A percentile compares a stretch with the other conserved stretches of the same genome.
These are phyloP conservation scores for Ornithoptera priamus DNA, from an alignment of 2,888 invertebrate species.

Conservation along the genomic window DNA sequence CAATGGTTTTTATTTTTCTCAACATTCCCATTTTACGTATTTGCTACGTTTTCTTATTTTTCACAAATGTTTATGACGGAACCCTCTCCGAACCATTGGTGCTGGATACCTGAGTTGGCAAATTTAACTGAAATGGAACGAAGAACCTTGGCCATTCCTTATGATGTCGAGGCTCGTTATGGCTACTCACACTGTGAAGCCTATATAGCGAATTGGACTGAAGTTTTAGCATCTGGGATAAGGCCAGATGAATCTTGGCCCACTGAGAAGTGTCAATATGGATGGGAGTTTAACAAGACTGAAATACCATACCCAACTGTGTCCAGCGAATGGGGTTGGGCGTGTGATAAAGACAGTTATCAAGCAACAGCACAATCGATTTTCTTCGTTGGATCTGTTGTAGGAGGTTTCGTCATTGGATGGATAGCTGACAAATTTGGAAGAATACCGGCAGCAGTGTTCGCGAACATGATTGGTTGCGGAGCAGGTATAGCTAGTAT, in stretches of 20 bases:
- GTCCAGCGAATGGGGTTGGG: constrained; percentile 60
- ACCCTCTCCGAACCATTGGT: constrained; percentile 60
- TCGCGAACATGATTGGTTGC: constrained; percentile 55
- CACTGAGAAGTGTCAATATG: constrained; percentile 47
- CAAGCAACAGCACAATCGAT: constrained; percentile 61
- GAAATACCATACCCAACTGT: constrained; percentile 65
- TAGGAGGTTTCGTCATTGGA: constrained; percentile 57
- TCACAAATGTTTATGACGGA: constrained; percentile 60
- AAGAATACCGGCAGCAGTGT: constrained; percentile 53
- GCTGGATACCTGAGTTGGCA: constrained; percentile 56
- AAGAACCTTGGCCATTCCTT: constrained; percentile 51
- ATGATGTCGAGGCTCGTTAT: constrained; percentile 42
- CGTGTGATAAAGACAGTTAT: constrained; percentile 57
- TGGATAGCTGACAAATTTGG: constrained; percentile 61
- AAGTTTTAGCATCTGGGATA: constrained; percentile 43
- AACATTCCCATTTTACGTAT: constrained; percentile 56
- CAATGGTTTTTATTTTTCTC: constrained; percentile 52
- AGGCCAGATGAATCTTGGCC: constrained; percentile 46
- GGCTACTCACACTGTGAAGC: constrained; percentile 57
- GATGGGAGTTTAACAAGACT: constrained; percentile 63
- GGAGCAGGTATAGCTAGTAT: constrained; percentile 50
- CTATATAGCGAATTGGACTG: constrained; percentile 58
- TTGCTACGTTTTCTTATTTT: constrained; percentile 54
- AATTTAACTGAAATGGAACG: constrained; percentile 53
- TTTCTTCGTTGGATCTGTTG: constrained; percentile 60